Evolutionary conservation across 2,888 invertebrate genomes (phyloP).

Genomic region (Stratiomys singularior): DNA sequence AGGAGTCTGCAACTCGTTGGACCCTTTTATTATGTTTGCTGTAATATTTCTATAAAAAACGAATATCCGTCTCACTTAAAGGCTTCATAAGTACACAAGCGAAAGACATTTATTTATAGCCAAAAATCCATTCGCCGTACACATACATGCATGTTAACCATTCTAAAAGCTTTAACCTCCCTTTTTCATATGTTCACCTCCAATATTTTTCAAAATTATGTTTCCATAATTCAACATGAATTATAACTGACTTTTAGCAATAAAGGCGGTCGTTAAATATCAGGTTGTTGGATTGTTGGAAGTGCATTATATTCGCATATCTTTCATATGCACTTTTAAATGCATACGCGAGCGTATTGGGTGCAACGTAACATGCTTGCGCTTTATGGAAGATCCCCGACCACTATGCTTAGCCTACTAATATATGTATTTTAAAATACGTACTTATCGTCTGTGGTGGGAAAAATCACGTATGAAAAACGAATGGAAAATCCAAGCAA

Average conservation of each 20-base stretch:
- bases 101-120: too few species aligned
- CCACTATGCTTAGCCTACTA: background rate
- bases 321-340: background rate
- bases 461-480: slow-evolving; percentile 34
- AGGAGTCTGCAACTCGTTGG: too few species aligned
- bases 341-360: background rate
- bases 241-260: slow-evolving; percentile 43
- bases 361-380: background rate
- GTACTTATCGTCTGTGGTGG: slow-evolving; percentile 31
- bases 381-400: background rate
- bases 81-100: too few species aligned
- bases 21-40: too few species aligned
- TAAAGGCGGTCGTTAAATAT: slow-evolving; percentile 43
- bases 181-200: slow-evolving; percentile 9
- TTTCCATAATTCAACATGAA: slow-evolving; percentile 45
- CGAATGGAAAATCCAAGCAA: background rate
- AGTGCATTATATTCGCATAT: background rate
- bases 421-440: too few species aligned
- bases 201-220: slow-evolving; percentile 34
- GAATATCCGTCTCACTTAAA: too few species aligned
- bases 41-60: too few species aligned
- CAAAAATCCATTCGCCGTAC: background rate
- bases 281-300: slow-evolving; percentile 37
- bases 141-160: background rate
- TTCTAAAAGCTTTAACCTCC: background rate